Conservation (phyloP, 2,113 vertebrate genomes). For the Perca fluviatilis region DNA sequence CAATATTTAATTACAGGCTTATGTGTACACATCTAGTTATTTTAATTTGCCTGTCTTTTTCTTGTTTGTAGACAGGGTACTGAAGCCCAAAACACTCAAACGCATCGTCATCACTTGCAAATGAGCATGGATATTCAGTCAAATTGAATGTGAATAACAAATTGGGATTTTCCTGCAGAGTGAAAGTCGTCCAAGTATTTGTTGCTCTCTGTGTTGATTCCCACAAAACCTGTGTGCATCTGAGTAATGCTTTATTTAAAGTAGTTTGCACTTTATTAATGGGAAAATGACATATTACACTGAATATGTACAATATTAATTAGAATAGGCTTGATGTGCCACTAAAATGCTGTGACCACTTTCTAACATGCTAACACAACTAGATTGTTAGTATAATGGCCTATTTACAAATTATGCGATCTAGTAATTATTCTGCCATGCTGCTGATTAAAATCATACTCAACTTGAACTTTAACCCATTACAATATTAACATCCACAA, state of each 20-base stretch:
- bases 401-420: background rate
- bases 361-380: background rate
- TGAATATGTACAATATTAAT: background rate
- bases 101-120: conserved; percentile 4
- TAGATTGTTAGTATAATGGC: background rate
- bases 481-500: background rate
- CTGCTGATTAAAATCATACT: conserved; percentile 3
- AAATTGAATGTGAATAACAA: conserved; percentile 40
- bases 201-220: background rate
- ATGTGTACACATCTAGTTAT: background rate
- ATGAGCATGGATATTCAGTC: conserved; percentile 6
- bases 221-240: background rate
- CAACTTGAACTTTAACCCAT: background rate
- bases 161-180: background rate
- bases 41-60: background rate
- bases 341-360: background rate
- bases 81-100: background rate
- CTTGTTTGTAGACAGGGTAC: background rate
- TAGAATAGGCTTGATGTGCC: background rate
- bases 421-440: background rate
- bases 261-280: background rate
- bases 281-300: background rate
- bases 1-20: background rate
- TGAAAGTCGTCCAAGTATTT: background rate
- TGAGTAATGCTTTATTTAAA: background rate